A percentile compares a stretch with the other conserved stretches of the same genome.
These are phyloP conservation scores for Drosophila murphyi DNA, from an alignment of 1,140 invertebrate genomes.

Conservation along the genomic window DNA sequence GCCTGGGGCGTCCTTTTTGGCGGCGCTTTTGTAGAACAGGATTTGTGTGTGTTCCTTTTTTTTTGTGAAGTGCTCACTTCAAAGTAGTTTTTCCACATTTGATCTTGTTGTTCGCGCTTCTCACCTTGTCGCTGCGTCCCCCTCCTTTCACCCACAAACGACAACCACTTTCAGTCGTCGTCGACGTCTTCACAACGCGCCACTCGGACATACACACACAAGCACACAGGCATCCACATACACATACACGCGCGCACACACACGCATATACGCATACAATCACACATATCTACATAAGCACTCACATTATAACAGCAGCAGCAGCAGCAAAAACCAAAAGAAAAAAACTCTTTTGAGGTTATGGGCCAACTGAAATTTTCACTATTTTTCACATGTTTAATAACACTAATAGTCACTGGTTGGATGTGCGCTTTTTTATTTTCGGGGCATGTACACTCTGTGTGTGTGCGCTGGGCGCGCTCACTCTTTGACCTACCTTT, in stretches of 20 bases:
- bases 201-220: constrained; percentile 51
- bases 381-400: constrained; percentile 67
- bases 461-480: constrained; percentile 48
- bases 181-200: constrained; percentile 57
- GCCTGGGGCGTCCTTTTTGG: constrained; percentile 41
- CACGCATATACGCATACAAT: constrained; percentile 20
- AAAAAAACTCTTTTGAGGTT: constrained; percentile 80
- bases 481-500: constrained; percentile 80
- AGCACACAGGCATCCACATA: constrained; percentile 35
- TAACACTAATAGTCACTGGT: constrained; percentile 24
- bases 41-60: constrained; percentile 47
- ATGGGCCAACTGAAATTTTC: constrained; percentile 69
- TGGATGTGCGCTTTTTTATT: constrained; percentile 29
- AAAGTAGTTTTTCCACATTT: constrained; percentile 68
- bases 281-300: constrained; percentile 36
- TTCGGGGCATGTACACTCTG: constrained; percentile 61
- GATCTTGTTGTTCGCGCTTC: constrained; percentile 61
- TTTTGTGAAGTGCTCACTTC: constrained; percentile 61
- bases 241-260: constrained; percentile 17
- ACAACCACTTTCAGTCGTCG: constrained; percentile 78
- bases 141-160: constrained; percentile 41
- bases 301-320: constrained; percentile 58
- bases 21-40: constrained; percentile 40
- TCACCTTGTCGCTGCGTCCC: constrained; percentile 56
- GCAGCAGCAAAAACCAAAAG: constrained; percentile 66